Base-by-base conservation (phyloP, 2,888 invertebrate genomes). In the Altica lythri region DNA sequence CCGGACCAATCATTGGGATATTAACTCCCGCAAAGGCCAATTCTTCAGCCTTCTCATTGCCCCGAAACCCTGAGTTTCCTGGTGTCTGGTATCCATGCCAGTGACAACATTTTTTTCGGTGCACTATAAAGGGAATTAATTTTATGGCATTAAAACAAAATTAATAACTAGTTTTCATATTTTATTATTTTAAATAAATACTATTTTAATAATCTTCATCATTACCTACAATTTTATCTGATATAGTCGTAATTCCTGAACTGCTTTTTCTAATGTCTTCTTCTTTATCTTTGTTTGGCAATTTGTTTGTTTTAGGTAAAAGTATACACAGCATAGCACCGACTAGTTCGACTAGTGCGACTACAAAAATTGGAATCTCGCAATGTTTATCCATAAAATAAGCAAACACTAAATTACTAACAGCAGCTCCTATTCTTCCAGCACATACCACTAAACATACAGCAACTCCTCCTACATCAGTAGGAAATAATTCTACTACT, bases 381-480 rank as follows among this genome's bases (percentile, higher is more conserved):
- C 85, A 85, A 35, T 82, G 82, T 49, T 78, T 78, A 69, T 86
- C 86, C 44, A 87, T 77, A 1, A 86, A 76, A 16, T 79, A 80
- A 2, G 86, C 86, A 25, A 87, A 84, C 0, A 84, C 79, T 4
- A 85, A 62, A 73, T 86, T 87, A 50, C 86, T 84, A 0, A 79
- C 77, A 53, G 86, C 83, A 0, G 86, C 86, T 1, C 86, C 86
- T 0, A 84, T 73, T 51, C 86, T 77, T 1, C 87, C 87, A 68
- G 83, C 80, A 74, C 83, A 83, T 32, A 85, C 82, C 12, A 82
- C 81, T 73, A 85, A 79, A 60, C 85, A 86, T 0, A 86, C 80
- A 0, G 85, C 85, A 30, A 86, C 78, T 0, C 83, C 86, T 64
- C 83, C 84, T 1, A 76, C 69, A 4, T 56, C 61, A 1, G 75